Base-by-base conservation (phyloP, 2,797 vertebrate species). In the Sarcoramphus papa region DNA sequence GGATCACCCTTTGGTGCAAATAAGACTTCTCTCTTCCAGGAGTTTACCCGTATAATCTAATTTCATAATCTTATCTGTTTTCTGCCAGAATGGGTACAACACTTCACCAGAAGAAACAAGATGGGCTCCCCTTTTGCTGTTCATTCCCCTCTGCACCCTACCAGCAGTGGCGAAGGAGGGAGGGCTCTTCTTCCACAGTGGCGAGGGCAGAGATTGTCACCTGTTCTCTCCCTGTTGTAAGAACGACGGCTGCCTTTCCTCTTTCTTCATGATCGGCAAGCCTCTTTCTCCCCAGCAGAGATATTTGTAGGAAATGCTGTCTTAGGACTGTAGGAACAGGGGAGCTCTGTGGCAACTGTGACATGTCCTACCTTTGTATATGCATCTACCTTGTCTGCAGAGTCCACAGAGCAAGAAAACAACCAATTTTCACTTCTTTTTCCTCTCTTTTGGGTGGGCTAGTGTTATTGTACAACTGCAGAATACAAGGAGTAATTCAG, bases 311-410 rank as follows among this genome's bases (percentile, higher is more conserved):
- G 4, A 57, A 79, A n/a, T 68, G 2, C 31, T 59, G 10, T 81
- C 48, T 81, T 41, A 7, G 13, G 53, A n/a, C 48, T 56, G 19
- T 78, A 68, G 48, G 40, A 74, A 48, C 12, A 81, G 12, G 13
- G 10, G 4, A 54, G 17, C 2, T 73, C 31, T 88, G 12, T 76
- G 40, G 31, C 47, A 76, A 12, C 6, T 57, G 59, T 43, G 50
- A 37, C 0, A 0, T 27, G 9, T 50, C 25, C 33, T 69, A 27
- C 28, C 1, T 20, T 80, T 92, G 10, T 9, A 19, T 27, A 25
- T 35, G 14, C 0, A 40, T 23, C 22, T 91, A 25, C 17, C 7
- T 63, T 6, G 14, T 79, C 50, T 79, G 35, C 59, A 69, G 67
- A 2, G 0, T 31, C 22, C 45, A 41, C 16, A 41, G 41, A 68